Evolutionary conservation across 1,140 invertebrate genomes (phyloP), one percentile per base, ranked within the genome.

Genomic region (Aricia agestis): DNA sequence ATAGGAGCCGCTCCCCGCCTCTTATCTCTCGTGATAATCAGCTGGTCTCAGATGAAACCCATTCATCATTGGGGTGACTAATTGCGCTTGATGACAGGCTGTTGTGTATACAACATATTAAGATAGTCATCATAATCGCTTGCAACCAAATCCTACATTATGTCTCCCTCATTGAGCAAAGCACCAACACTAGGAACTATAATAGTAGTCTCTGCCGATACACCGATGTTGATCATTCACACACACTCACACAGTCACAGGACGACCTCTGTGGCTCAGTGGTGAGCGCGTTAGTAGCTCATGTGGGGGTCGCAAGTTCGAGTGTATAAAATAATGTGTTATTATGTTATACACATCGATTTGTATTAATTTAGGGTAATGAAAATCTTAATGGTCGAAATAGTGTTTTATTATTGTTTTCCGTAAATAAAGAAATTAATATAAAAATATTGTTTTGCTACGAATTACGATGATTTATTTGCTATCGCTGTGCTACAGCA

Each of bases 41-140:
- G 11, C 45, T 52, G 45, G 45, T 52, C 45, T 52, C 45, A 52
- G 45, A 52, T 52, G 45, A 52, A 52, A 52, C 45, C 45, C 13
- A 52, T 52, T 52, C 45, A 52, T 52, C 45, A 52, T 52, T 52
- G 45, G 45, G 11, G 13, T 52, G 45, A 52, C 45, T 52, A 52
- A 52, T 52, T 52, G 13, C 45, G 13, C 45, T 52, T 52, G 45
- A 52, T 52, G 45, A 52, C 45, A 52, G 45, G 45, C 45, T 15
- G 45, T 52, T 52, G 45, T 52, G 45, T 52, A 52, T 15, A 52
- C 45, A 52, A 52, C 45, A 52, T 52, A 52, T 52, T 52, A 52
- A 52, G 45, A 52, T 52, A 52, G 45, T 52, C 45, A 52, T 52
- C 45, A 52, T 52, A 52, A 52, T 52, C 45, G 45, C 45, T 52